Evolutionary conservation across 2,797 vertebrate genomes (phyloP).

Genomic region (Sebastes oblongus): DNA sequence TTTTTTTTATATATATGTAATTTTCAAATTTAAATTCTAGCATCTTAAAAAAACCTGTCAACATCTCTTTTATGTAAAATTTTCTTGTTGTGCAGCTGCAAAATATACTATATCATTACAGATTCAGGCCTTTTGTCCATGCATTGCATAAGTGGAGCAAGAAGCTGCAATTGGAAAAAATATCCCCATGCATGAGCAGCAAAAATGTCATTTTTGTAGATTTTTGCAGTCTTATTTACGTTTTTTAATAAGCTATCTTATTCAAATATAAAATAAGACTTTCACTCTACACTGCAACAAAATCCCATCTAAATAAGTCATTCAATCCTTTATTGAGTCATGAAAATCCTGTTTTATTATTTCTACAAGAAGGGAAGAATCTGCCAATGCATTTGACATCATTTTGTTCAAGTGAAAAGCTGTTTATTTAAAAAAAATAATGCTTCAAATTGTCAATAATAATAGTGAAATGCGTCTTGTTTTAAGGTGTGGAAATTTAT

Average conservation of each 20-base stretch:
- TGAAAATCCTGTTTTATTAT: neutral
- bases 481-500: neutral
- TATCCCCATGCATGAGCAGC: neutral
- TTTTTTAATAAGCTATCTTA: too few species aligned
- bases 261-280: neutral
- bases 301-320: neutral
- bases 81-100: neutral
- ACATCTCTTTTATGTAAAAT: neutral
- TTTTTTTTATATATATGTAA: too few species aligned
- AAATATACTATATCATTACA: neutral
- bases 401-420: neutral
- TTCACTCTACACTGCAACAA: neutral
- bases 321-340: neutral
- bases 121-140: neutral
- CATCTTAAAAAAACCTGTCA: neutral
- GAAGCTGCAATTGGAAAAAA: neutral
- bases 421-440: neutral
- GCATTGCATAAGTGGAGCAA: neutral
- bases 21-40: too few species aligned
- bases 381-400: neutral
- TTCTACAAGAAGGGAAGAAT: neutral
- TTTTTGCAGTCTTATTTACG: neutral
- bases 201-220: neutral
- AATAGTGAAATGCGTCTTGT: neutral
- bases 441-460: neutral